A percentile compares a stretch with the other conserved stretches of the same genome.
These are phyloP conservation scores for Takifugu flavidus DNA, from an alignment of 2,113 vertebrate genomes.

Conservation along the genomic window DNA sequence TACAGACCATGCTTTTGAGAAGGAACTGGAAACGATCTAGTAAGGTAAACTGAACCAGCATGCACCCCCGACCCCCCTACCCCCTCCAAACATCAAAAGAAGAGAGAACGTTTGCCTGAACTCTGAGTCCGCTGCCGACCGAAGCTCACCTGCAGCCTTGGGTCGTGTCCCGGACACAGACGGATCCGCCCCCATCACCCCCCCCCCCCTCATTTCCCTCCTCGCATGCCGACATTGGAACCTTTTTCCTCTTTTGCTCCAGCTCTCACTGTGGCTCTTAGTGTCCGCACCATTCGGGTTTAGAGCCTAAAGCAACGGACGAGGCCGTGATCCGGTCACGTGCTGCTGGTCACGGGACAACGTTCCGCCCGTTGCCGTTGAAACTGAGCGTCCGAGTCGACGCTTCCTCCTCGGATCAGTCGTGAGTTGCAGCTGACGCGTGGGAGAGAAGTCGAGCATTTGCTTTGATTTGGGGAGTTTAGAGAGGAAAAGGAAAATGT, in stretches of 20 bases:
- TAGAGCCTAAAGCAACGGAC: too few species aligned
- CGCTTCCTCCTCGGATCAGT: slow-evolving; percentile 29
- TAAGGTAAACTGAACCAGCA: slow-evolving; percentile 94
- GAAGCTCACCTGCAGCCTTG: too few species aligned
- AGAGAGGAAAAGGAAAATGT: slow-evolving; percentile 9
- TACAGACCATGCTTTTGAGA: slow-evolving; percentile 98
- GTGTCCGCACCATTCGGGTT: slow-evolving; percentile 7
- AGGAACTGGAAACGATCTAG: slow-evolving; percentile 99
- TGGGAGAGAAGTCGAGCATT: slow-evolving; percentile 54
- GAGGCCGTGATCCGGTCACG: slow-evolving; percentile 8
- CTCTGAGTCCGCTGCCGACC: slow-evolving; percentile 48
- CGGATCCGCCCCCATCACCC: slow-evolving; percentile 23
- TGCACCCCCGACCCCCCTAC: slow-evolving; percentile 53
- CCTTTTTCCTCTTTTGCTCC: too few species aligned
- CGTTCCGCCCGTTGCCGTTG: not conserved
- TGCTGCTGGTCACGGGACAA: not conserved
- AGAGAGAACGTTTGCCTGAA: slow-evolving; percentile 34
- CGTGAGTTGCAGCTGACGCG: slow-evolving; percentile 64
- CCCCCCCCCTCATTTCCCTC: slow-evolving; percentile 40
- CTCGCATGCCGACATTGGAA: not conserved
- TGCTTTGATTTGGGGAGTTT: slow-evolving; percentile 27
- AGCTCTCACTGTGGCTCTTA: not conserved
- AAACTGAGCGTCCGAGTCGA: not conserved
- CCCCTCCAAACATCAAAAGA: not conserved
- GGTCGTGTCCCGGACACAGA: too few species aligned